These are phyloP conservation scores for Neoniphon sammara DNA, from an alignment of 2,797 vertebrate species.

Conservation along the genomic window DNA sequence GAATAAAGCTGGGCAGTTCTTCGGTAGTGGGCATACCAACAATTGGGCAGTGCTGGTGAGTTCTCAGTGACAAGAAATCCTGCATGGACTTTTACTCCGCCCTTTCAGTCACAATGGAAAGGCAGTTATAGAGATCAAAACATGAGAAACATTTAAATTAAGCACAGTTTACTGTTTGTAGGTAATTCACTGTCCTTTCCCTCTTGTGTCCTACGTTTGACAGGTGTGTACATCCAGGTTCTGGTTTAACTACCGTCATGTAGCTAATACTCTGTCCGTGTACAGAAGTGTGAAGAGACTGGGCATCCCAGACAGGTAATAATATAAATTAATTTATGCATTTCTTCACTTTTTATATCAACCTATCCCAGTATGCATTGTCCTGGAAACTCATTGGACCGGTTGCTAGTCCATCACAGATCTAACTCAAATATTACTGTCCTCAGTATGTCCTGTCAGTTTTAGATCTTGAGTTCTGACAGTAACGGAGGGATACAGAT, in stretches of 20 bases:
- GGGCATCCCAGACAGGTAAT: slow-evolving; percentile 96
- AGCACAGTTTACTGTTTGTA: no score
- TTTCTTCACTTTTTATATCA: no score
- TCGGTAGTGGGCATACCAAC: slow-evolving; percentile 95
- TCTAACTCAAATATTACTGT: no score
- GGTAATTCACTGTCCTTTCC: rapidly evolving
- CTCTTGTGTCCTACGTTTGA: background rate
- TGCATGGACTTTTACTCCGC: no score
- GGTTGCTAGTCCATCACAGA: no score
- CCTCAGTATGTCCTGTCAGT: background rate
- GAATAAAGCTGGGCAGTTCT: slow-evolving; percentile 88
- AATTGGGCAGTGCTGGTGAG: slow-evolving; percentile 99
- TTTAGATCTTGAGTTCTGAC: background rate
- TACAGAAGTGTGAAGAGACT: slow-evolving; percentile 98
- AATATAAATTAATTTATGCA: background rate
- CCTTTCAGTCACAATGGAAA: no score
- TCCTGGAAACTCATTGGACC: no score
- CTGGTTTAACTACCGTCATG: slow-evolving; percentile 99
- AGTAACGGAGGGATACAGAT: background rate
- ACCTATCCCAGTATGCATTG: no score
- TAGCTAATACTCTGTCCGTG: slow-evolving; percentile 96
- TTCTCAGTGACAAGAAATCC: slow-evolving; percentile 23
- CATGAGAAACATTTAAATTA: background rate
- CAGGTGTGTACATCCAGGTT: slow-evolving; percentile 98
- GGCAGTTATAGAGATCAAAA: background rate